Evolutionary conservation across 2,888 invertebrate genomes (phyloP), one percentile per base, ranked within the genome.

Genomic region (Eilema sororculum): DNA sequence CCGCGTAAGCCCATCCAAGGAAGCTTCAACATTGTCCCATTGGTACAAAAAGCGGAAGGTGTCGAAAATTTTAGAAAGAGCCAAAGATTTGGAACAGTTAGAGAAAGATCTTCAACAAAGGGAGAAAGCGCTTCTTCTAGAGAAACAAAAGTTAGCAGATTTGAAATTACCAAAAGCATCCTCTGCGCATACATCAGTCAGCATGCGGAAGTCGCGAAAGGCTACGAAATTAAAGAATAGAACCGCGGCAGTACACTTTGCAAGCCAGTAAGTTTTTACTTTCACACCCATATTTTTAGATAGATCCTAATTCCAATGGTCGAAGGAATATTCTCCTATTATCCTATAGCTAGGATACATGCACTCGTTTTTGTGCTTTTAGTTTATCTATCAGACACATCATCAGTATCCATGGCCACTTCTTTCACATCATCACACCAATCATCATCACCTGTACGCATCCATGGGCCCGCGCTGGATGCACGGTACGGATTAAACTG

Each of bases 41-140:
- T 65, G 57, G 56, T 33, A 30, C 9, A 65, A 57, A 57, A 37
- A 16, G 8, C 30, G 56, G 16, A 56, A 57, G 10, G 13, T 3
- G 4, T 9, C 65, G 24, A 65, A 57, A 65, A 3, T 33, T 56
- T 9, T 46, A 6, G 24, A 20, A 12, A 58, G 13, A 24, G 8
- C 24, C 4, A 61, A 61, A 24, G 52, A 56, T 24, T 33, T 60
- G 8, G 30, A 60, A 5, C 41, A 60, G 9, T 9, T 24, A 57
- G 76, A 78, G 22, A 68, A 72, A 63, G 69, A 69, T 1, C 41
- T 60, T 13, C 68, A 65, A 8, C 58, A 69, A 58, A 71, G 57
- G 20, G 76, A 79, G 64, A 64, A 52, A 56, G 64, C 59, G 25
- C 25, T 66, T 13, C 12, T n/a, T n/a, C 37, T 25, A 28, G 24